Conservation (phyloP, 2,888 invertebrate species). For the Synergus laeviventris region DNA sequence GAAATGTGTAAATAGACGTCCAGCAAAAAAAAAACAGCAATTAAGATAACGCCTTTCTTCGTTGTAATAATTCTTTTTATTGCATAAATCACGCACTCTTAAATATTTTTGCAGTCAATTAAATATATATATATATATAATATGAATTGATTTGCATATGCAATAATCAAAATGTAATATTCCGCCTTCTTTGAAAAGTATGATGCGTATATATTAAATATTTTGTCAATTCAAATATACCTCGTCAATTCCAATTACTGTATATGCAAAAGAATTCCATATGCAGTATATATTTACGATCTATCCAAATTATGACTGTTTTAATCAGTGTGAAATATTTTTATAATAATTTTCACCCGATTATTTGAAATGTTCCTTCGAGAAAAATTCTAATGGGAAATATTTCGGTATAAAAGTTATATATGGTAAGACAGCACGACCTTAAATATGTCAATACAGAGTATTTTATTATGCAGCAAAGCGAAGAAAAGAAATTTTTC, state of each 20-base stretch:
- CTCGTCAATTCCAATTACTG: conserved; percentile 11
- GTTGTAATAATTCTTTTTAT: conserved; percentile 28
- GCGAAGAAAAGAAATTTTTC: conserved; percentile 36
- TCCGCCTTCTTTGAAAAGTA: not conserved
- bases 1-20: conserved; percentile 34
- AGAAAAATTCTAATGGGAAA: conserved; percentile 6
- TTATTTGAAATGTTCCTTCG: conserved; percentile 35
- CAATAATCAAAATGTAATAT: conserved; percentile 14
- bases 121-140: conserved; percentile 19
- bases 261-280: conserved; percentile 25
- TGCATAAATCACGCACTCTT: conserved; percentile 31
- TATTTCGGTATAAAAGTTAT: conserved; percentile 2
- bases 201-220: conserved; percentile 23
- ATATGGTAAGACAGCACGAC: conserved; percentile 39
- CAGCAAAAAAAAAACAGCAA: not conserved
- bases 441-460: conserved; percentile 46
- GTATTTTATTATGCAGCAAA: conserved; percentile 48
- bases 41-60: conserved; percentile 14
- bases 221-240: not conserved
- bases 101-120: conserved; percentile 28
- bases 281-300: conserved; percentile 30
- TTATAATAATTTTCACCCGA: conserved; percentile 23
- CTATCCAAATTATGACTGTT: not conserved
- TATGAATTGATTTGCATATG: conserved; percentile 37
- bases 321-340: conserved; percentile 22